phyloP scores from a whole-genome alignment of 2,797 vertebrate species.

The Cynodonichthys magdalenae region DNA sequence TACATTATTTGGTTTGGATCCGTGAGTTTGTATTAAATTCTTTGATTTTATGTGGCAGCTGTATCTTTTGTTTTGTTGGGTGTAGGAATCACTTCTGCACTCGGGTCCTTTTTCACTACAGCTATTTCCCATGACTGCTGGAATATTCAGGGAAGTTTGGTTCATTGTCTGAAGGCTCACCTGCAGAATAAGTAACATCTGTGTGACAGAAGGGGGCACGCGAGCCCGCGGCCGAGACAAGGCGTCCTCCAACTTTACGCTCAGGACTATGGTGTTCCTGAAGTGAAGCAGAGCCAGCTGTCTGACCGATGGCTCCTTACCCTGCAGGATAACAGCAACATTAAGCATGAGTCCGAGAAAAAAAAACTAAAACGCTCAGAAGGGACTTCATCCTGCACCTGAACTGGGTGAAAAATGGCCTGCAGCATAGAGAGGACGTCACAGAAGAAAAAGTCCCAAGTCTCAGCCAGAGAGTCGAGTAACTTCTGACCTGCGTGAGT shows the following conservation, averaged over 20 bases:
- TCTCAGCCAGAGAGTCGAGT: slow-evolving; percentile 96
- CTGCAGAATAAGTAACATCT: slow-evolving; percentile 98
- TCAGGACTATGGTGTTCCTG: slow-evolving; percentile 94
- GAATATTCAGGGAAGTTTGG: neutral
- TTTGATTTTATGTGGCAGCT: too few relatives aligned
- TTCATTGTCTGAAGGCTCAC: slow-evolving; percentile 67
- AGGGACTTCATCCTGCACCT: slow-evolving; percentile 77
- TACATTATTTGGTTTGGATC: too few relatives aligned
- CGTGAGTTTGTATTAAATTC: too few relatives aligned
- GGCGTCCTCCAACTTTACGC: slow-evolving; percentile 94
- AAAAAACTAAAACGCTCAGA: too few relatives aligned
- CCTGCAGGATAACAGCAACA: slow-evolving; percentile 73
- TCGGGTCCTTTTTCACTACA: too few relatives aligned
- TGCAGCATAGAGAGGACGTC: slow-evolving; percentile 96
- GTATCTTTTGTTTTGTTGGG: too few relatives aligned
- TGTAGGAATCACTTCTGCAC: too few relatives aligned
- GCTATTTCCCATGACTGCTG: too few relatives aligned
- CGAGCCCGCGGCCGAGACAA: slow-evolving; percentile 91
- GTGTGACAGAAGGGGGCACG: slow-evolving; percentile 93
- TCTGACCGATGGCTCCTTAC: slow-evolving; percentile 95
- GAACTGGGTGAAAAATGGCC: slow-evolving; percentile 97
- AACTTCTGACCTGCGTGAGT: slow-evolving; percentile 91
- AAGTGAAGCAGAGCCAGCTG: slow-evolving; percentile 96
- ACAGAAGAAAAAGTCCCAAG: slow-evolving; percentile 99
- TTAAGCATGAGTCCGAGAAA: neutral